phyloP scores from a whole-genome alignment of 2,797 vertebrate genomes.

The Chrosomus eos region DNA sequence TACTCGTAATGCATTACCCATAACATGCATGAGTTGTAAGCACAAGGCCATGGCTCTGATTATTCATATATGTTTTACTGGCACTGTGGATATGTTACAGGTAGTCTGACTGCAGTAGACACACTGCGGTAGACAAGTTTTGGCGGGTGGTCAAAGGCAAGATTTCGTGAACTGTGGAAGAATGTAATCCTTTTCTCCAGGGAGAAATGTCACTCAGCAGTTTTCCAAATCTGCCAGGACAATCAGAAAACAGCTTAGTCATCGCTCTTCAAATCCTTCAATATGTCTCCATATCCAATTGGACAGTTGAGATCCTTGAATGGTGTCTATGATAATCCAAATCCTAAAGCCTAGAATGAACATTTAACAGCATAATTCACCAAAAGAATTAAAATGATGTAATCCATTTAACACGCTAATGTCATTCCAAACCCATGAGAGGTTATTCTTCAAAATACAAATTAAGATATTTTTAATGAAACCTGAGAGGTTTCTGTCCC shows the following conservation, averaged over 20 bases:
- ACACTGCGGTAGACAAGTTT: conserved; percentile 9
- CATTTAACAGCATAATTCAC: neutral
- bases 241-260: conserved; percentile 5
- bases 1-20: neutral
- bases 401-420: neutral
- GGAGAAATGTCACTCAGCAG: conserved; percentile 16
- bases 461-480: too few species aligned
- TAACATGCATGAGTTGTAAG: neutral
- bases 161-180: conserved; percentile 26
- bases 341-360: neutral
- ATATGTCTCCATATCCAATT: conserved; percentile 30
- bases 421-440: neutral
- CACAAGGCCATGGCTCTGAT: neutral
- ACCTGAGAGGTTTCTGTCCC: too few species aligned
- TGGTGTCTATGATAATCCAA: neutral
- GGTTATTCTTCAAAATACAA: neutral
- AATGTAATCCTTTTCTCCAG: conserved; percentile 37
- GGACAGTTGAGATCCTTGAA: neutral
- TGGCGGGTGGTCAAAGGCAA: conserved; percentile 33
- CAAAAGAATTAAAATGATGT: neutral
- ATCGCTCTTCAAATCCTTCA: conserved; percentile 22
- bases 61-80: neutral
- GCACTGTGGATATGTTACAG: neutral
- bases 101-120: neutral
- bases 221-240: conserved; percentile 18